Evolutionary conservation across 2,888 invertebrate genomes (phyloP).

Genomic region (Sarcophaga carnaria): DNA sequence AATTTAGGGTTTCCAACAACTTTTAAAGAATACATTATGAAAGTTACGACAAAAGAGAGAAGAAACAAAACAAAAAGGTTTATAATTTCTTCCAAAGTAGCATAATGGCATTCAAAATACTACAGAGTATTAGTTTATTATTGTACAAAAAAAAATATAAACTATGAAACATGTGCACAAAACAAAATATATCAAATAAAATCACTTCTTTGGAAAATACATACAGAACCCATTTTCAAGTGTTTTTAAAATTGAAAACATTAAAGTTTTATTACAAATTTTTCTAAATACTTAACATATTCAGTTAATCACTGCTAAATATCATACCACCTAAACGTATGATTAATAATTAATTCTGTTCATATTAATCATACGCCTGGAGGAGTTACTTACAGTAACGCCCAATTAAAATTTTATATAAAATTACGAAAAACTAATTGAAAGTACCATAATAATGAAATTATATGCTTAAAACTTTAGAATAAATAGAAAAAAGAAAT

Average conservation of each 20-base stretch:
- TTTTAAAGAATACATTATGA: constrained; percentile 14
- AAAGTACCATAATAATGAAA: neutral
- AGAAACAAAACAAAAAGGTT: constrained; percentile 1
- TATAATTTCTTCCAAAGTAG: neutral
- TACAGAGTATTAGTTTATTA: constrained; percentile 23
- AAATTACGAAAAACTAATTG: too few species aligned
- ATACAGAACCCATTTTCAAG: fast-evolving
- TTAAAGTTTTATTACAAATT: too few species aligned
- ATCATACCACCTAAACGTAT: too few species aligned
- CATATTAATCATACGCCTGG: too few species aligned
- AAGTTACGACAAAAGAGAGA: neutral
- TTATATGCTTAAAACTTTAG: neutral
- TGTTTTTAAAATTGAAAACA: too few species aligned
- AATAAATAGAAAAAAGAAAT: neutral
- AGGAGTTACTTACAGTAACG: too few species aligned
- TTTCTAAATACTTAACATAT: too few species aligned
- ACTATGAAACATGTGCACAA: neutral
- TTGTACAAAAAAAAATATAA: neutral
- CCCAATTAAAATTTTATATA: too few species aligned
- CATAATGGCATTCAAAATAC: constrained; percentile 18
- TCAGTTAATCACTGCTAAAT: too few species aligned
- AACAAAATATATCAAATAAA: neutral
- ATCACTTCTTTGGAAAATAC: too few species aligned
- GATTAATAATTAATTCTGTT: too few species aligned
- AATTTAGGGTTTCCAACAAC: constrained; percentile 6